phyloP scores from a whole-genome alignment of 2,797 vertebrate species.

The Kryptolebias ocellatus region DNA sequence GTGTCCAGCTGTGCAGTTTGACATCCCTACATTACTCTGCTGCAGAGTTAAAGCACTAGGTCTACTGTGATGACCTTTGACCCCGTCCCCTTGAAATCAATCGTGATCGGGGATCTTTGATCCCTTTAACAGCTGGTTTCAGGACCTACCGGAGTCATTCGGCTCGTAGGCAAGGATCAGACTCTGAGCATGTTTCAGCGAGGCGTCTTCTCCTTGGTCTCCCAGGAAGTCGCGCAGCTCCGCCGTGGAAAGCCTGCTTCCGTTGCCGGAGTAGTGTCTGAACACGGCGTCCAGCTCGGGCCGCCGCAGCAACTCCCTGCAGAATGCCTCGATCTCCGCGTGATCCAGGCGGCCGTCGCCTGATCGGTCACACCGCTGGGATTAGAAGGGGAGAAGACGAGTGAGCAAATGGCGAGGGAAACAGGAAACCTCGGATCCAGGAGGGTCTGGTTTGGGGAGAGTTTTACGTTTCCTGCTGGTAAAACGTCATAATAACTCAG shows the following conservation, averaged over 20 bases:
- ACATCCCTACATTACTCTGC: too few species aligned
- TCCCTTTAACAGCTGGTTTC: constrained; percentile 22
- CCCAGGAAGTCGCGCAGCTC: constrained; percentile 92
- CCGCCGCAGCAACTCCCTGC: constrained; percentile 88
- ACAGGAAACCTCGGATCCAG: constrained; percentile 12
- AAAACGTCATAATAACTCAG: constrained; percentile 41
- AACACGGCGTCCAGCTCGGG: constrained; percentile 93
- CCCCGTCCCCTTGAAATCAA: too few species aligned
- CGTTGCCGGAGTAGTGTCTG: constrained; percentile 87
- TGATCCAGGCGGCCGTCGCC: constrained; percentile 88
- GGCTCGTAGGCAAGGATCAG: constrained; percentile 89
- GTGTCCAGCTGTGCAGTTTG: too few species aligned
- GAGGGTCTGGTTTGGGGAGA: constrained; percentile 37
- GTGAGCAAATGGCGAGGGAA: constrained; percentile 8
- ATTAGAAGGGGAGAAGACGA: neutral
- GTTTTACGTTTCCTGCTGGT: constrained; percentile 26
- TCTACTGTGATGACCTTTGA: too few species aligned
- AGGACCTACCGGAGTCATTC: constrained; percentile 88
- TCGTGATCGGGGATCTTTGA: too few species aligned
- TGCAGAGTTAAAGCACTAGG: too few species aligned
- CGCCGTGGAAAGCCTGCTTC: constrained; percentile 84
- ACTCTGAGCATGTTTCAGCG: constrained; percentile 76
- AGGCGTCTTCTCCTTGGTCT: constrained; percentile 91
- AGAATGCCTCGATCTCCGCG: constrained; percentile 92
- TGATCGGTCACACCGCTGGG: constrained; percentile 90